Evolutionary conservation across 2,113 vertebrate species (phyloP).

Genomic region (Macquaria ambigua): DNA sequence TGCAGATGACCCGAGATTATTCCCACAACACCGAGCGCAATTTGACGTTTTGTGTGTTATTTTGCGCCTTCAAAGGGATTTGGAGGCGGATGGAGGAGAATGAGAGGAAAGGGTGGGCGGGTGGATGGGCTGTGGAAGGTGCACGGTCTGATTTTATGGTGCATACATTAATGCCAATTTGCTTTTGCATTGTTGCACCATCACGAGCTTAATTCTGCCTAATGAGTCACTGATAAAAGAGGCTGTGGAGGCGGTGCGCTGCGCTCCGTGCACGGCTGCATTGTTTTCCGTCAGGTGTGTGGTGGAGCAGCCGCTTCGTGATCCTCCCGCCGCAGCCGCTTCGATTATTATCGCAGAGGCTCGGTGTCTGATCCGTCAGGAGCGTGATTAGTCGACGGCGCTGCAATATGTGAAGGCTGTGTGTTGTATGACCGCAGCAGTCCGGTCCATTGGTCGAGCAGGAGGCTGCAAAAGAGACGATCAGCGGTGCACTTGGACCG

Average conservation of each 20-base stretch:
- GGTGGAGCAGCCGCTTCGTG: conserved; percentile 13
- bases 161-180: conserved; percentile 57
- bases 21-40: conserved; percentile 1
- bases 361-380: conserved; percentile 13
- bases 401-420: not conserved
- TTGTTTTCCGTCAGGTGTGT: conserved; percentile 66
- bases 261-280: conserved; percentile 44
- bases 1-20: conserved; percentile 6
- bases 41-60: conserved; percentile 4
- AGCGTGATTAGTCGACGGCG: not conserved
- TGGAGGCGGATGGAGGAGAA: not conserved
- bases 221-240: conserved; percentile 39
- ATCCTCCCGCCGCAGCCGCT: conserved; percentile 48
- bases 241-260: conserved; percentile 37
- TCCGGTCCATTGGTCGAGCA: not conserved
- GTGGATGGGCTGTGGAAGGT: not conserved
- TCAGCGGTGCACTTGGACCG: conserved; percentile 44
- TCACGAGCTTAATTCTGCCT: conserved; percentile 35
- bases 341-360: conserved; percentile 24
- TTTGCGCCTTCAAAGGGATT: conserved; percentile 17
- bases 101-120: conserved; percentile 9
- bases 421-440: not conserved
- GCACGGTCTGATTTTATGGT: conserved; percentile 48
- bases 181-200: conserved; percentile 34
- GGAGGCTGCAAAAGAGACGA: conserved; percentile 14